Evolutionary conservation across 2,113 vertebrate genomes (phyloP).

Genomic region (Paratilapia polleni): DNA sequence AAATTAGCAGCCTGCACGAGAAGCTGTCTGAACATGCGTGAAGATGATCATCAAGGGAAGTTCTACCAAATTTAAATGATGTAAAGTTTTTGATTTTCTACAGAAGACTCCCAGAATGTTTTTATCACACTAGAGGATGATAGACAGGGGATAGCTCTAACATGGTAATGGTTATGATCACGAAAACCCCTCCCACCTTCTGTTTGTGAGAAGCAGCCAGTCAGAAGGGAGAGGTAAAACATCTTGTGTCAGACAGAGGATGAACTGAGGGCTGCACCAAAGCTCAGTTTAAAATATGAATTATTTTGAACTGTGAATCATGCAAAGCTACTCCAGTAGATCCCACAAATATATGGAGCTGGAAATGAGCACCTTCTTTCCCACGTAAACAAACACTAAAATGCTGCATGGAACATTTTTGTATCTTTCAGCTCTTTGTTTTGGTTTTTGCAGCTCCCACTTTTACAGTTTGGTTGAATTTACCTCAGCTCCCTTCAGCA

Average conservation of each 20-base stretch:
- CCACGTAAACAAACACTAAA: neutral
- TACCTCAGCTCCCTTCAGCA: neutral
- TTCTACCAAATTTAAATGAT: too few relatives aligned
- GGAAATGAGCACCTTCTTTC: neutral
- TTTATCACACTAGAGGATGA: too few relatives aligned
- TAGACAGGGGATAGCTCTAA: too few relatives aligned
- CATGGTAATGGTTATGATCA: too few relatives aligned
- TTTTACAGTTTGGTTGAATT: too few relatives aligned
- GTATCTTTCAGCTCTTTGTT: neutral
- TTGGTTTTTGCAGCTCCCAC: accelerated
- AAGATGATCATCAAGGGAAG: neutral
- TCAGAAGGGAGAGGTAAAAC: neutral
- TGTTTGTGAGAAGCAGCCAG: too few relatives aligned
- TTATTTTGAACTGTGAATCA: too few relatives aligned
- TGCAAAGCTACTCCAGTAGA: too few relatives aligned
- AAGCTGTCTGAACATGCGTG: neutral
- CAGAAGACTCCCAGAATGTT: too few relatives aligned
- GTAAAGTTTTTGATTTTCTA: neutral
- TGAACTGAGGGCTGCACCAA: neutral
- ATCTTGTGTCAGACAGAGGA: neutral
- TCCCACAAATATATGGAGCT: too few relatives aligned
- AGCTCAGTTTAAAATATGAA: too few relatives aligned
- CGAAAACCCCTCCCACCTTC: too few relatives aligned
- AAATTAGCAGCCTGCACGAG: neutral
- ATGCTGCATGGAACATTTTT: neutral